Base-by-base conservation (phyloP, 1,140 invertebrate genomes). In the Drosophila pruinosa region DNA sequence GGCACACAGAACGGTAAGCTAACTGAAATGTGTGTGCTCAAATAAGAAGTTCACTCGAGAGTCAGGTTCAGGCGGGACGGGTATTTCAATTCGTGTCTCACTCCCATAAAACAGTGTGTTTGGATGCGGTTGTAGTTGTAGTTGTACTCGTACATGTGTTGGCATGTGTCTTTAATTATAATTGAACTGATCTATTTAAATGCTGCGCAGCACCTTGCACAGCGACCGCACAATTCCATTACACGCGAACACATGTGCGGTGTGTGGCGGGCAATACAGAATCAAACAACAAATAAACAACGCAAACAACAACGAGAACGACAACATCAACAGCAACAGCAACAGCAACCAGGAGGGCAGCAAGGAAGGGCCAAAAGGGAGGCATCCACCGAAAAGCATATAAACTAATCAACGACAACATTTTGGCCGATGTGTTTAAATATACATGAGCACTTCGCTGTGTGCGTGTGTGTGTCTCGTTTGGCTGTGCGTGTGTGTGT, bases 321-420 rank as follows among this genome's bases (percentile, higher is more conserved):
- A 17, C n/a, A 24, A 14, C 4, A 48, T n/a, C 8, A 8, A 5
- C 26, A 57, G 4, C 7, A 19, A n/a, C n/a, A 14, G 19, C 41
- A 38, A 34, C 12, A 36, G 7, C 8, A 24, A 47, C 12, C 10
- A 10, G 31, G 28, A 31, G 28, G n/a, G 28, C 28, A 10, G 28
- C 28, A 8, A 31, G 1, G 3, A 10, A 7, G 28, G 12, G 31
- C 31, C 2, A 12, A 34, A 12, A 34, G 31, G 31, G 31, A 34
- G n/a, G n/a, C n/a, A n/a, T n/a, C 36, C 24, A 43, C 12, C 43
- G 21, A 38, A 75, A 72, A 67, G 54, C 61, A 24, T 58, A 75
- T 72, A 67, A 79, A 72, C 77, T 67, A 79, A 79, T 75, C 72
- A 75, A 72, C 77, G 70, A 65, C 59, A 54, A 45, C 43, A 45